Evolutionary conservation across 2,113 vertebrate genomes (phyloP).

Genomic region (Alethe diademata): DNA sequence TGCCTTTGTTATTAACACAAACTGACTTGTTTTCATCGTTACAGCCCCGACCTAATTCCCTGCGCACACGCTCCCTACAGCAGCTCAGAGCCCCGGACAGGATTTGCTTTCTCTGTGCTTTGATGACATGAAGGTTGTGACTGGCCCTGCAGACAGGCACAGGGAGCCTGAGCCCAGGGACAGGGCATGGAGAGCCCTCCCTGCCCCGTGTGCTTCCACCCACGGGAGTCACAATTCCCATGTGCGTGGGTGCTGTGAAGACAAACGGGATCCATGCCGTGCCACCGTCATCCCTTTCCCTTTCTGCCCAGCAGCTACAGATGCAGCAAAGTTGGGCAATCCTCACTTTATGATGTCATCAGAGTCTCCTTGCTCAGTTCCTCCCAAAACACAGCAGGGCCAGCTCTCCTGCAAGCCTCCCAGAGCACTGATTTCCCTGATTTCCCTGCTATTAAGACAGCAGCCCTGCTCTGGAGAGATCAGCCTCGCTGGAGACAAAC

Average conservation of each 20-base stretch:
- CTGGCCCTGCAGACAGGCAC: not conserved
- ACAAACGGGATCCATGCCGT: not conserved
- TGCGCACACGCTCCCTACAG: not conserved
- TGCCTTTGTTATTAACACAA: constrained; percentile 30
- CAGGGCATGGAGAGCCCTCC: not conserved
- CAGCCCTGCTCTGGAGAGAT: not conserved
- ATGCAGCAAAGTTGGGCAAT: not conserved
- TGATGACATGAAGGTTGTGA: constrained; percentile 50
- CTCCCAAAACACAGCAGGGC: not conserved
- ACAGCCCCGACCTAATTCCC: constrained; percentile 48
- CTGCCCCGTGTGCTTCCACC: not conserved
- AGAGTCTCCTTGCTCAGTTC: not conserved
- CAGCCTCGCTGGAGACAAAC: constrained; percentile 13
- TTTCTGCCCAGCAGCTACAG: not conserved
- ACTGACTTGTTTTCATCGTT: constrained; percentile 39
- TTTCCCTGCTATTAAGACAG: not conserved
- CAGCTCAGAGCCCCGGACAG: not conserved
- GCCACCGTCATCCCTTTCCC: not conserved
- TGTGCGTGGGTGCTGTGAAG: not conserved
- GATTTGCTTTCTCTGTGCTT: constrained; percentile 9
- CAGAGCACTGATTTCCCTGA: not conserved
- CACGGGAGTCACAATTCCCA: accelerated
- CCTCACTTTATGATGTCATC: not conserved
- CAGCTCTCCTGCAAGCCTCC: not conserved
- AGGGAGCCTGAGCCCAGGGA: not conserved